Percentiles rank a stretch among this genome's conserved stretches.
phyloP scores from a whole-genome alignment of 2,888 invertebrate species.

The Blastobasis lacticolella region DNA sequence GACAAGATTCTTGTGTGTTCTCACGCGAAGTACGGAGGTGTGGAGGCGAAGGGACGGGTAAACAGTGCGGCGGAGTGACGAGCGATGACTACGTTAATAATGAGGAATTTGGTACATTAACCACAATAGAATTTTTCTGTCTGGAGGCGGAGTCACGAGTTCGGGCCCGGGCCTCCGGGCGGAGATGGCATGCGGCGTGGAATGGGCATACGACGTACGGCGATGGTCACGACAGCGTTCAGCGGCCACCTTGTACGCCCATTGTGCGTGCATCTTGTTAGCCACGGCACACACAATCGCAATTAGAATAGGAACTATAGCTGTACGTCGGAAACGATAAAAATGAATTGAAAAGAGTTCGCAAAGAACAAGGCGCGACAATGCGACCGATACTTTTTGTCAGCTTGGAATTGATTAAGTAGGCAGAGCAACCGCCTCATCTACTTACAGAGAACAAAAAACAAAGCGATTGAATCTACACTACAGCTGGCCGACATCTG shows the following conservation, averaged over 20 bases:
- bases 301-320: too few species aligned
- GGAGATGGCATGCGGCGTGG: slow-evolving; percentile 10
- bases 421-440: not conserved
- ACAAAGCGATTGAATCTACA: slow-evolving; percentile 11
- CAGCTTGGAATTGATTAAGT: too few species aligned
- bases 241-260: slow-evolving; percentile 21
- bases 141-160: slow-evolving; percentile 57
- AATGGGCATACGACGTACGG: slow-evolving; percentile 34
- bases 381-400: too few species aligned
- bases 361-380: slow-evolving; percentile 12
- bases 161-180: slow-evolving; percentile 15
- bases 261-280: too few species aligned
- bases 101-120: slow-evolving; percentile 68
- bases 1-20: slow-evolving; percentile 27
- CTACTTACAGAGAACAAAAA: not conserved
- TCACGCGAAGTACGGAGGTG: slow-evolving; percentile 29
- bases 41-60: slow-evolving; percentile 36
- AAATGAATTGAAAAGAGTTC: too few species aligned
- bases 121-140: slow-evolving; percentile 69
- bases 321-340: too few species aligned
- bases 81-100: slow-evolving; percentile 55
- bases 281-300: too few species aligned
- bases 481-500: slow-evolving; percentile 28
- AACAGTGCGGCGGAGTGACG: slow-evolving; percentile 41
- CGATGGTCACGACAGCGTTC: slow-evolving; percentile 44